phyloP scores from a whole-genome alignment of 2,888 invertebrate genomes.

The Epinotia nisella region DNA sequence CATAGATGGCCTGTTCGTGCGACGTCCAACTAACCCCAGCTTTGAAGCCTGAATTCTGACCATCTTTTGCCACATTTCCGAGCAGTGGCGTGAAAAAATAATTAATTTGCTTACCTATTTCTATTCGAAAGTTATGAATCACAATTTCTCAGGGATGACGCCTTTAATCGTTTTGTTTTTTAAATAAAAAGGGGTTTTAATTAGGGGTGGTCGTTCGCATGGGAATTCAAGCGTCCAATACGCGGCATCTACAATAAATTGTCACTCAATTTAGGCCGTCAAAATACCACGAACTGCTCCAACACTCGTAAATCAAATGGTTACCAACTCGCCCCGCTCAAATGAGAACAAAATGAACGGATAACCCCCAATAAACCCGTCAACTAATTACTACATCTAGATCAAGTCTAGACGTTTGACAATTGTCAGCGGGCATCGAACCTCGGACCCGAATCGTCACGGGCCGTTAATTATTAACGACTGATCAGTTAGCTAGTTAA shows the following conservation, averaged over 20 bases:
- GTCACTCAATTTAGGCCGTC: background rate
- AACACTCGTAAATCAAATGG: conserved; percentile 3
- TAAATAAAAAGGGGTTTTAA: too few species aligned
- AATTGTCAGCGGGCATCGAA: conserved; percentile 29
- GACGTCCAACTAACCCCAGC: too few species aligned
- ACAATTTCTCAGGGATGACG: too few species aligned
- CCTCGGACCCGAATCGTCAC: conserved; percentile 5
- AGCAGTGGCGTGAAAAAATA: too few species aligned
- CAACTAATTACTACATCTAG: conserved; percentile 16
- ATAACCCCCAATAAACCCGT: conserved; percentile 14
- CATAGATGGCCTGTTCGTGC: too few species aligned
- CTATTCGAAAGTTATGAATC: too few species aligned
- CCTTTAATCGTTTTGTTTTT: too few species aligned
- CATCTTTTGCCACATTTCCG: too few species aligned
- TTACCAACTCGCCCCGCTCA: background rate
- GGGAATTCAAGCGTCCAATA: too few species aligned
- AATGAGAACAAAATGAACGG: background rate
- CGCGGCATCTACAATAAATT: background rate
- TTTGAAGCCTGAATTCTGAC: too few species aligned
- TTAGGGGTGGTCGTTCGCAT: too few species aligned
- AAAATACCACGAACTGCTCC: conserved; percentile 15
- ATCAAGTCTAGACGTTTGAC: conserved; percentile 16
- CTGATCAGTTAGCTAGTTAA: conserved; percentile 20
- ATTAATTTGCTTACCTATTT: too few species aligned
- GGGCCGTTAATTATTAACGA: conserved; percentile 25